Evolutionary conservation across 1,140 invertebrate species (phyloP).

Genomic region (Oscheius sp.): DNA sequence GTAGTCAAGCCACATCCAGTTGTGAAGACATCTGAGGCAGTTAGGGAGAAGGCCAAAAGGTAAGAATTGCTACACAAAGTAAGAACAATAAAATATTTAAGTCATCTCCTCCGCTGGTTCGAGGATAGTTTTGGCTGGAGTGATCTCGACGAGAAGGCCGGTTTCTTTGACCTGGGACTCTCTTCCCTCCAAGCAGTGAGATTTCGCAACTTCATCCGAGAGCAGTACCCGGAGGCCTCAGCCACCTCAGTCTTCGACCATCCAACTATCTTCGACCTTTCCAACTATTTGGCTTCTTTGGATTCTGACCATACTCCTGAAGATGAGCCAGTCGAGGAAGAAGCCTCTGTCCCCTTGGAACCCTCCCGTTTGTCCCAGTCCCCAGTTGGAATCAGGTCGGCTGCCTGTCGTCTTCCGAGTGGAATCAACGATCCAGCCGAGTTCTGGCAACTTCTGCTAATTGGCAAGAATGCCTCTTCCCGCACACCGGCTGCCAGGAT

Average conservation of each 20-base stretch:
- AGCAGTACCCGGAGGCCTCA: slow-evolving; percentile 19
- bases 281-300: slow-evolving; percentile 13
- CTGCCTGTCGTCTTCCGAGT: slow-evolving; percentile 35
- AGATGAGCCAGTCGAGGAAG: not conserved
- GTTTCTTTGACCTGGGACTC: slow-evolving; percentile 30
- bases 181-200: slow-evolving; percentile 20
- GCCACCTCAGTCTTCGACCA: slow-evolving; percentile 24
- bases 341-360: not conserved
- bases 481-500: slow-evolving; percentile 35
- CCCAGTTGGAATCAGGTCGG: slow-evolving; percentile 28
- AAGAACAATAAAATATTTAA: too few relatives aligned
- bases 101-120: slow-evolving; percentile 16
- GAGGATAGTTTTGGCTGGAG: slow-evolving; percentile 25
- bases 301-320: not conserved
- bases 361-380: slow-evolving; percentile 4
- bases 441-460: slow-evolving; percentile 40
- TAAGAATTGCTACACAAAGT: too few relatives aligned
- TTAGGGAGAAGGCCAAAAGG: slow-evolving; percentile 5
- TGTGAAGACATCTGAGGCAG: not conserved
- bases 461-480: slow-evolving; percentile 34
- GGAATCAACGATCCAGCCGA: slow-evolving; percentile 26
- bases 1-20: not conserved
- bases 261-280: slow-evolving; percentile 14
- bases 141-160: slow-evolving; percentile 25
- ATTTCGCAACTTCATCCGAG: slow-evolving; percentile 12